Evolutionary conservation across 2,888 invertebrate species (phyloP), one percentile per base, ranked within the genome.

Genomic region (Heliconius erato): DNA sequence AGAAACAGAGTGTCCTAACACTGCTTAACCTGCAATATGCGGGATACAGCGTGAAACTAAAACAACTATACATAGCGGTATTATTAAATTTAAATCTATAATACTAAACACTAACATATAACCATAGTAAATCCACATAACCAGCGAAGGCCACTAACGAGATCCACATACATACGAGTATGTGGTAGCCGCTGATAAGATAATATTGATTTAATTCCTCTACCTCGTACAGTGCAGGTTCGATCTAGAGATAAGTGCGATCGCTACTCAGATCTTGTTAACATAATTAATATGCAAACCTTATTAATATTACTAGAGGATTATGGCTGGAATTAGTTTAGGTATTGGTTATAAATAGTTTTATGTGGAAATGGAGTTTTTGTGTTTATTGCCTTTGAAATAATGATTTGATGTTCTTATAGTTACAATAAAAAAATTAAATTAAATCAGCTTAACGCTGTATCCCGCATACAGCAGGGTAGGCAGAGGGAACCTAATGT

Each of bases 281-380:
- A 86, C 90, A 89, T 91, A 90, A 88, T 88, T 88, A 88, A 88
- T 88, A 86, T 87, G 85, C 86, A 85, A 87, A 85, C 85, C 87
- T 86, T 86, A 87, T 85, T 83, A 82, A 84, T 84, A 86, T 85
- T 83, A 85, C 85, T 79, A 79, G 78, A 76, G 77, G 63, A 65
- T 77, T 77, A 77, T 65, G 19, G 77, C 40, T n/a, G 11, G 86
- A 83, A 83, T 85, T 84, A 80, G 80, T 74, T 88, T 86, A 87
- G 44, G 71, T 44, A 44, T 71, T 44, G 71, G 71, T 71, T 71
- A 71, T 71, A 71, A 44, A 71, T 26, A 71, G n/a, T 71, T 71
- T 26, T 44, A 71, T 44, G n/a, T 44, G 0, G 26, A 16, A 4
- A 14, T 71, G n/a, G 40, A 44, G 14, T 40, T 69, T 35, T 69